Evolutionary conservation across 2,113 vertebrate genomes (phyloP).

Genomic region (Cyanoramphus novaezelandiae): DNA sequence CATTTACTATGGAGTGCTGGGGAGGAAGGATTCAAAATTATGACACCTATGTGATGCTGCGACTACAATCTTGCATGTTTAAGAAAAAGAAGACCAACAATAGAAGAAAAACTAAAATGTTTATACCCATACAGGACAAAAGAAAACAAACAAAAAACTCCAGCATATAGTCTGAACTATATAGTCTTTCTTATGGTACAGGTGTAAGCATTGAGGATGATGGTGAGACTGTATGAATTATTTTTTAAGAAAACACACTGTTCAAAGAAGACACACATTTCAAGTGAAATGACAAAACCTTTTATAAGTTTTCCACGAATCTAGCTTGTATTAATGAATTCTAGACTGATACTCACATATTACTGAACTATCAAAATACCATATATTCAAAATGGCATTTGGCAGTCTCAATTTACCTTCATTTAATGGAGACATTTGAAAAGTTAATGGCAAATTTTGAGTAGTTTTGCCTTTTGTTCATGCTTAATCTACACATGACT

Average conservation of each 20-base stretch:
- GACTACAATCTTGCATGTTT: neutral
- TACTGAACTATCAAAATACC: neutral
- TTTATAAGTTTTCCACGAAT: neutral
- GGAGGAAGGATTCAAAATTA: constrained; percentile 45
- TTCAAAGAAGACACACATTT: neutral
- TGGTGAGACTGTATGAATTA: neutral
- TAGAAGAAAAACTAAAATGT: neutral
- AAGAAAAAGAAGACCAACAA: neutral
- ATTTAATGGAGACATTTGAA: neutral
- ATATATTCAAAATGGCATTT: neutral
- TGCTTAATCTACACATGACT: neutral
- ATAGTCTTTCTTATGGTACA: neutral
- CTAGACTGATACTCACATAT: neutral
- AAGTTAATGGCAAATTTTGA: neutral
- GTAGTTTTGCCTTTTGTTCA: neutral
- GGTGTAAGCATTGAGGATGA: neutral
- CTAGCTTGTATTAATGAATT: neutral
- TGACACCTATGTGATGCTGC: constrained; percentile 14
- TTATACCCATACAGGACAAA: neutral
- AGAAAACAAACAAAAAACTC: constrained; percentile 24
- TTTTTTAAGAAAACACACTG: neutral
- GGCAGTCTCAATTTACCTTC: neutral
- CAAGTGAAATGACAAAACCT: neutral
- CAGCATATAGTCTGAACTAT: neutral
- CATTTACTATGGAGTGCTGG: constrained; percentile 15